Evolutionary conservation across 2,113 vertebrate species (phyloP), one percentile per base, ranked within the genome.

Genomic region (Uria lomvia): DNA sequence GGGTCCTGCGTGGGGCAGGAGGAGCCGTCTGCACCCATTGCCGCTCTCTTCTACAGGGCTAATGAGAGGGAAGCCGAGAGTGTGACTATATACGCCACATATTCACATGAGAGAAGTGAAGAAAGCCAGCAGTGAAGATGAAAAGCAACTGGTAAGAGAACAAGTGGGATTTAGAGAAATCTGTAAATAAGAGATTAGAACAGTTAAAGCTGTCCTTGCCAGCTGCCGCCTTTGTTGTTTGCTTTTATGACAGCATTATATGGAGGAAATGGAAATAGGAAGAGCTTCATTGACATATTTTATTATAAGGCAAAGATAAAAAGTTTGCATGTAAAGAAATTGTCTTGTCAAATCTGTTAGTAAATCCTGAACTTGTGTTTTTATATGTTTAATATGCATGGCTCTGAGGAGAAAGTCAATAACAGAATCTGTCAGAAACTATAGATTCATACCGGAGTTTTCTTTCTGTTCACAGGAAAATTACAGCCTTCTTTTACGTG

Each of bases 101-200:
- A 68, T 59, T 90, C 95, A 93, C 86, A 90, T 72, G 86, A 96
- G 83, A 96, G 90, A 71, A 88, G 49, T 30, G 75, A 90, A 92
- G 90, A 94, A 94, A 94, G 82, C 32, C 67, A 71, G 22, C 73
- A 59, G 59, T 11, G 81, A 97, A 95, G 88, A 98, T 98, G 98
- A 98, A 97, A 97, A 95, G 53, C 63, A 83, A 88, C 94, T 97
- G 98, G 98, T 98, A 98, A 98, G 98, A 96, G 67, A 95, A 87
- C 53, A 80, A 95, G n/a, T 73, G 74, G 80, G 91, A 88, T 74
- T 93, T 86, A 59, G 78, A 90, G 59, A 63, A 70, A 86, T 93
- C 77, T 88, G 89, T 93, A 91, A 95, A 73, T 80, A 86, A 77
- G 84, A 88, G 74, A 94, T 94, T 72, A 94, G 62, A 93, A 79